Evolutionary conservation across 2,113 vertebrate genomes (phyloP).

Genomic region (Lepisosteus osseus): DNA sequence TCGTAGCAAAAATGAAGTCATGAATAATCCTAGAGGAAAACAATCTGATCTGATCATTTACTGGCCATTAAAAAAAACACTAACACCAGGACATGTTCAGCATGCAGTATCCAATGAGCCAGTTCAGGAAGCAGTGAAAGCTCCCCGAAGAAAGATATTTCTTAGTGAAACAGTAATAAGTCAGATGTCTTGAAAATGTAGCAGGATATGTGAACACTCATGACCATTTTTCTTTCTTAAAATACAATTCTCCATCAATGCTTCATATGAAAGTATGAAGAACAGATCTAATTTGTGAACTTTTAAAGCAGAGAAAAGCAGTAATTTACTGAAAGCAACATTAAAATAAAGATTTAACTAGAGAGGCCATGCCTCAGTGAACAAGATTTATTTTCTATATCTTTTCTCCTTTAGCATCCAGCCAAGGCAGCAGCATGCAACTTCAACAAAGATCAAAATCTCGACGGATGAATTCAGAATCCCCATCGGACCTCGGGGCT

Average conservation of each 20-base stretch:
- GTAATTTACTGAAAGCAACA: slow-evolving; percentile 18
- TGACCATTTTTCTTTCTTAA: neutral
- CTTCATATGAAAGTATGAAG: slow-evolving; percentile 19
- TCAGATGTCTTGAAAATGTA: neutral
- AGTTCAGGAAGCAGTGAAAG: too few relatives aligned
- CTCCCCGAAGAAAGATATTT: too few relatives aligned
- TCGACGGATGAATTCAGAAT: slow-evolving; percentile 13
- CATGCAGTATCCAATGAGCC: too few relatives aligned
- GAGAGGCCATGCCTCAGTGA: slow-evolving; percentile 21
- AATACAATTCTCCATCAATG: neutral
- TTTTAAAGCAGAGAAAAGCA: slow-evolving; percentile 16
- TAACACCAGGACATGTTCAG: too few relatives aligned
- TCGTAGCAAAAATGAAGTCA: too few relatives aligned
- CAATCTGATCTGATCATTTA: too few relatives aligned
- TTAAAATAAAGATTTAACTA: slow-evolving; percentile 5
- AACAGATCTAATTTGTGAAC: slow-evolving; percentile 7
- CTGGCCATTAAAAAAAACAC: too few relatives aligned
- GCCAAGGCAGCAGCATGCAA: slow-evolving; percentile 6
- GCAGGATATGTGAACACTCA: neutral
- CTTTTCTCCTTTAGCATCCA: neutral
- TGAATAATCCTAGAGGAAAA: too few relatives aligned
- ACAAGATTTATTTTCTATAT: neutral
- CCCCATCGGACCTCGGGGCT: slow-evolving; percentile 7
- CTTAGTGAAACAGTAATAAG: neutral
- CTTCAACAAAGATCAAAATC: slow-evolving; percentile 15